A percentile compares a stretch with the other conserved stretches of the same genome.
Evolutionary conservation across 2,113 vertebrate species (phyloP).

Genomic region (Melospiza georgiana): DNA sequence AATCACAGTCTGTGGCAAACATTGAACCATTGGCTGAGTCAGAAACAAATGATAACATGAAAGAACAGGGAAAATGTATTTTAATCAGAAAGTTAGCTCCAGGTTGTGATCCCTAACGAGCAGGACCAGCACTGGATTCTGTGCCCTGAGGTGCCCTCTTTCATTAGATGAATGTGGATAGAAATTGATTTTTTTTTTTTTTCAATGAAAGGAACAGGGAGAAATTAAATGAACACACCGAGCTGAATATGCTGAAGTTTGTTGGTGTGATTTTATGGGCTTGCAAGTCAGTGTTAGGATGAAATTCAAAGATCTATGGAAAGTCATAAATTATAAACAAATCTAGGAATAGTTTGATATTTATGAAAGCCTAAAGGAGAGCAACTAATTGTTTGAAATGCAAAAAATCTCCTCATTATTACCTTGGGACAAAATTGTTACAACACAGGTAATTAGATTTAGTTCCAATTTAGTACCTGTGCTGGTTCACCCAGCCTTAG

Average conservation of each 20-base stretch:
- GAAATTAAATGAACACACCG: neutral
- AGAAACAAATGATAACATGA: constrained; percentile 31
- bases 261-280: neutral
- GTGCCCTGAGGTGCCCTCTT: neutral
- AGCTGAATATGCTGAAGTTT: neutral
- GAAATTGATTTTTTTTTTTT: neutral
- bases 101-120: neutral
- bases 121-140: neutral
- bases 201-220: neutral
- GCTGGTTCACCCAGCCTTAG: neutral
- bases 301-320: neutral
- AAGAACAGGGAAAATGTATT: constrained; percentile 13
- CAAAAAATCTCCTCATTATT: neutral
- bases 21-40: neutral
- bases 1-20: neutral
- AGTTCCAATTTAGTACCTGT: neutral
- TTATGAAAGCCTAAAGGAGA: neutral
- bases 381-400: neutral
- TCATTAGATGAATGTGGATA: neutral
- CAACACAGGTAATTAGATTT: neutral
- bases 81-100: neutral
- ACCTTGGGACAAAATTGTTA: neutral
- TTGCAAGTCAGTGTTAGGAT: neutral
- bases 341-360: neutral
- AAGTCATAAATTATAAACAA: neutral